Conservation (phyloP, 2,888 invertebrate genomes). For the Arrhopalites spinosus region DNA sequence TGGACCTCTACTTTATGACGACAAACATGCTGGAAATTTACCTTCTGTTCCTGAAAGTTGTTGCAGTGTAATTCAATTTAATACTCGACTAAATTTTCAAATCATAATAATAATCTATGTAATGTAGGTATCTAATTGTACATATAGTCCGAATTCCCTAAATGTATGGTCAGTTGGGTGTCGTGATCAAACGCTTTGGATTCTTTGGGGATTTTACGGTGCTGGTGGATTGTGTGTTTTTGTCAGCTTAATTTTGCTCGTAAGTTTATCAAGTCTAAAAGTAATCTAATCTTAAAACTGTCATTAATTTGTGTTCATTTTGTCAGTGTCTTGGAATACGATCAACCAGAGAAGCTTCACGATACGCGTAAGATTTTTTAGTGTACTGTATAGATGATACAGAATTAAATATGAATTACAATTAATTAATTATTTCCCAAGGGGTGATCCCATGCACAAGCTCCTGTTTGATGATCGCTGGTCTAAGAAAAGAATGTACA, state of each 20-base stretch:
- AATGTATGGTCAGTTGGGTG: constrained; percentile 22
- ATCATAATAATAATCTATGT: not conserved
- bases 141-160: not conserved
- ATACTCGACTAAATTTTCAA: not conserved
- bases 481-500: constrained; percentile 18
- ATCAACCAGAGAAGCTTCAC: constrained; percentile 28
- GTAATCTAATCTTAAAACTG: no score
- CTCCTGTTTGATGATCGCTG: constrained; percentile 33
- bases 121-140: constrained; percentile 1
- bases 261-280: constrained; percentile 13
- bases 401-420: no score
- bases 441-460: constrained; percentile 36
- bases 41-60: constrained; percentile 34
- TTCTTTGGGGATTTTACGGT: constrained; percentile 16
- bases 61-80: constrained; percentile 20
- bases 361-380: constrained; percentile 15
- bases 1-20: constrained; percentile 30
- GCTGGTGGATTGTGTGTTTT: constrained; percentile 19
- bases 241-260: constrained; percentile 24
- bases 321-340: constrained; percentile 34
- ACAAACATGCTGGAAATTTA: constrained; percentile 4
- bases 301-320: not conserved
- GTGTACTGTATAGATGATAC: no score
- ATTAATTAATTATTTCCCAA: not conserved
- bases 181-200: constrained; percentile 13